Evolutionary conservation across 2,888 invertebrate species (phyloP).

Genomic region (Drosophila antonietae): DNA sequence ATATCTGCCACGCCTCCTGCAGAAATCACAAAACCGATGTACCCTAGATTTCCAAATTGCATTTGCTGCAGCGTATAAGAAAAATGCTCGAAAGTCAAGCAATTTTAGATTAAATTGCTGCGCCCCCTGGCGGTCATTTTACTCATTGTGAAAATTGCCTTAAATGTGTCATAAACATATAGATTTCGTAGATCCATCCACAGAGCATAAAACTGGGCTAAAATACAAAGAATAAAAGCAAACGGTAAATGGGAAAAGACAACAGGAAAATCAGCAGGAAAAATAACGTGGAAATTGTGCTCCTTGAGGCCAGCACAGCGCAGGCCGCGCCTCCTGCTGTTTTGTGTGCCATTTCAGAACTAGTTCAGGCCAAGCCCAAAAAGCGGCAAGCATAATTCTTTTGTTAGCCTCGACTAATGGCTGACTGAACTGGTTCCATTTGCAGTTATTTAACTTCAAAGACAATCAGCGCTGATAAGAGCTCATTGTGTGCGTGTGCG

Average conservation of each 20-base stretch:
- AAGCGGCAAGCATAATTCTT: background rate
- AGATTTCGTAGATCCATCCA: constrained; percentile 23
- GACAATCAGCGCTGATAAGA: constrained; percentile 48
- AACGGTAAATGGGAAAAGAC: constrained; percentile 47
- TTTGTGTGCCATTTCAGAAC: constrained; percentile 18
- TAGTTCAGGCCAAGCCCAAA: constrained; percentile 17
- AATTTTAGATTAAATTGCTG: constrained; percentile 36
- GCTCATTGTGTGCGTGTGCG: constrained; percentile 5
- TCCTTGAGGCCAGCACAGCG: constrained; percentile 27
- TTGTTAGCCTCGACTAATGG: background rate
- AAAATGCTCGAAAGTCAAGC: constrained; percentile 24
- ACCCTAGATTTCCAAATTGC: background rate
- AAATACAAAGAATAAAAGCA: background rate
- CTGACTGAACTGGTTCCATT: constrained; percentile 4
- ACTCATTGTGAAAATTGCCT: constrained; percentile 39
- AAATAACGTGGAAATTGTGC: constrained; percentile 14
- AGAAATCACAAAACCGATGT: too few species aligned
- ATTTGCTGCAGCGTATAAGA: background rate
- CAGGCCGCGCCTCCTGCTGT: constrained; percentile 37
- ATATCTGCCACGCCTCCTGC: background rate
- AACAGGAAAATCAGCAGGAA: constrained; percentile 27
- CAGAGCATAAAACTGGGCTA: constrained; percentile 5
- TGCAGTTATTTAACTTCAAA: constrained; percentile 6
- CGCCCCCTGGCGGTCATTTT: constrained; percentile 51
- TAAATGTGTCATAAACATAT: constrained; percentile 69